These are phyloP conservation scores for Apantesis nais DNA, from an alignment of 2,888 invertebrate genomes.

Conservation along the genomic window DNA sequence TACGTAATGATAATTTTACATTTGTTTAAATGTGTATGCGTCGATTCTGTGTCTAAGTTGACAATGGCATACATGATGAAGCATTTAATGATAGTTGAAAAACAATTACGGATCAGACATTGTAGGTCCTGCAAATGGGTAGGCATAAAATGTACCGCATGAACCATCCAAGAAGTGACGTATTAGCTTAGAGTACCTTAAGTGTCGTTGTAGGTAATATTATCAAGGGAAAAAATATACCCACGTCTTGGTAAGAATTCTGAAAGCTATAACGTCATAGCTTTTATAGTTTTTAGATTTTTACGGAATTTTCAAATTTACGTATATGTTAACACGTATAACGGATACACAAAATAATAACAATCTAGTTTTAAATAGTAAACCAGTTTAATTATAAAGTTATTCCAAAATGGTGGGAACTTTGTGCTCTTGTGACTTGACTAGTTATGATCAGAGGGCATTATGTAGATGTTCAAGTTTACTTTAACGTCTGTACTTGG, in stretches of 20 bases:
- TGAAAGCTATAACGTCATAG: neutral
- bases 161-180: neutral
- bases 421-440: conserved; percentile 19
- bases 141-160: neutral
- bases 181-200: neutral
- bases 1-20: neutral
- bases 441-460: conserved; percentile 15
- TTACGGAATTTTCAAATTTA: no score
- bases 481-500: conserved; percentile 31
- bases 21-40: neutral
- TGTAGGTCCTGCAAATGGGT: neutral
- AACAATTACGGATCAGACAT: neutral
- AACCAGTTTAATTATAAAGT: neutral
- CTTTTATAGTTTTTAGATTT: no score
- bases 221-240: neutral
- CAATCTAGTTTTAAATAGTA: neutral
- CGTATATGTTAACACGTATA: neutral
- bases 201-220: neutral
- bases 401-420: conserved; percentile 9
- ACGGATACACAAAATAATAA: neutral
- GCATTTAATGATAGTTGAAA: neutral
- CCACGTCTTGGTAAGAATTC: neutral
- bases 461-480: conserved; percentile 27
- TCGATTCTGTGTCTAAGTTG: neutral
- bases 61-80: neutral